Evolutionary conservation across 2,888 invertebrate species (phyloP), one percentile per base, ranked within the genome.

Genomic region (Phyllotreta striolata): DNA sequence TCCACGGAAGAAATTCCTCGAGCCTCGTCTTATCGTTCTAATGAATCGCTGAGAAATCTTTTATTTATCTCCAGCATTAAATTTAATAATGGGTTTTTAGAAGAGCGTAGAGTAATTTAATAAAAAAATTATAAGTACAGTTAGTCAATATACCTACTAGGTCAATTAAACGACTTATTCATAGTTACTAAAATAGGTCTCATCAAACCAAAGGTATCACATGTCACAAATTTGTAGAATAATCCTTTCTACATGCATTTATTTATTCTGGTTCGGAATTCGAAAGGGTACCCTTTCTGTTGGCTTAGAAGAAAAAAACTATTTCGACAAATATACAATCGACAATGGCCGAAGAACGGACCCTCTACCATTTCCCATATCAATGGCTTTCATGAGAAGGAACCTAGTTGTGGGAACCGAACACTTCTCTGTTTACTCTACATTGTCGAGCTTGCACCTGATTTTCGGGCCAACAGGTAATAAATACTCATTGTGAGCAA

Each of bases 391-490:
- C 57, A 54, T 58, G 54, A 39, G 57, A 46, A 57, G 40, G 57
- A 63, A 39, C 63, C 39, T 35, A 58, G 39, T 41, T 61, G 61
- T 61, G 61, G 55, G 61, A 61, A 61, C 61, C 54, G 41, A 61
- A 35, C 61, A 40, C 55, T 46, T 9, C 39, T 55, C 55, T 49
- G 13, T 63, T 52, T 63, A 38, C 52, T 35, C 49, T 55, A 51
- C 37, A 51, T 64, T 57, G 62, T 58, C 8, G 9, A 38, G 8
- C 7, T 62, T 55, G 62, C 66, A 66, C 66, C 66, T 66, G 66
- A 64, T 66, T 59, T 55, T 41, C 44, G 51, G 55, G 24, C 49
- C 51, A 51, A 58, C 61, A 64, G 63, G 63, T 66, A 66, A 63
- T 57, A 58, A 55, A 62, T 55, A 41, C 35, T 44, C 49, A 24